Conservation (phyloP, 2,113 vertebrate genomes). For the Gambusia affinis region DNA sequence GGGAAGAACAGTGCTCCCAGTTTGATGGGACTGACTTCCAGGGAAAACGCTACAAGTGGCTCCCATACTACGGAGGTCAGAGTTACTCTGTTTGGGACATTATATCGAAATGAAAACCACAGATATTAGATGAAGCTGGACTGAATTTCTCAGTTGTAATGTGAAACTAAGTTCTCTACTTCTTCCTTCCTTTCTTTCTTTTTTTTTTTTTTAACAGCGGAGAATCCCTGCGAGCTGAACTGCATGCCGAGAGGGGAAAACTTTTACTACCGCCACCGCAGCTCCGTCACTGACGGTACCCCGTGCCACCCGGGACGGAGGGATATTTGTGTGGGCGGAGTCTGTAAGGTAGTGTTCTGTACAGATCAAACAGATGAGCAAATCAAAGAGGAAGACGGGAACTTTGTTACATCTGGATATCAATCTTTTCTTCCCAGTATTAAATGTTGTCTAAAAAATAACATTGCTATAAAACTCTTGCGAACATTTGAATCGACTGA, state of each 20-base stretch:
- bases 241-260: conserved; percentile 96
- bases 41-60: conserved; percentile 90
- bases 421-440: background rate
- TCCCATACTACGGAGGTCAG: conserved; percentile 92
- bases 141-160: background rate
- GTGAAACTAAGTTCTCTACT: background rate
- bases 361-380: background rate
- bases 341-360: conserved; percentile 83
- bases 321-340: conserved; percentile 89
- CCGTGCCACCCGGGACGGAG: conserved; percentile 88
- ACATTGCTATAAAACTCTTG: too few relatives aligned
- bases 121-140: background rate
- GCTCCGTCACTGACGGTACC: conserved; percentile 88
- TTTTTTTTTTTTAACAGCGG: conserved; percentile 73
- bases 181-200: background rate
- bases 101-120: background rate
- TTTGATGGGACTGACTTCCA: conserved; percentile 89
- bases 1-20: conserved; percentile 91
- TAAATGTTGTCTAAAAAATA: too few relatives aligned
- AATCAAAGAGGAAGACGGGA: background rate
- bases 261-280: conserved; percentile 91
- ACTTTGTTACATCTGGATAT: too few relatives aligned
- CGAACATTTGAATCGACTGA: too few relatives aligned
- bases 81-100: background rate
- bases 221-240: conserved; percentile 94